These are phyloP conservation scores for Drosophila neocordata DNA, from an alignment of 1,140 invertebrate genomes.

Conservation along the genomic window DNA sequence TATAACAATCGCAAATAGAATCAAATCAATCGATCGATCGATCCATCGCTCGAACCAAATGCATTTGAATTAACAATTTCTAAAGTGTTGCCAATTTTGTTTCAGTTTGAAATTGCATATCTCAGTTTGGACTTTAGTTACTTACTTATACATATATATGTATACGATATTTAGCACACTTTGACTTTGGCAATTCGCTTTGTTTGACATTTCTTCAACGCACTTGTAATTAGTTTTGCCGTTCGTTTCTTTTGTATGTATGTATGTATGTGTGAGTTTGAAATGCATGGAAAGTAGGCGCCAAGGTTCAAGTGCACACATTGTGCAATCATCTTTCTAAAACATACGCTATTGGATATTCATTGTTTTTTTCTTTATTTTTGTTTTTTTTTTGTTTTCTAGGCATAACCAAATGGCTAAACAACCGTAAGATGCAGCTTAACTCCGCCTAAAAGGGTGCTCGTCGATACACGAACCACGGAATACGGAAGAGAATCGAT, in stretches of 20 bases:
- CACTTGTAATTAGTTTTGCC: constrained; percentile 63
- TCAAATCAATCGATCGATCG: constrained; percentile 59
- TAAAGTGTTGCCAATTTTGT: constrained; percentile 10
- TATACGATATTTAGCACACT: constrained; percentile 11
- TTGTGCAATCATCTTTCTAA: constrained; percentile 37
- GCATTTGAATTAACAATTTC: neutral
- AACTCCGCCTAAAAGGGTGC: constrained; percentile 27
- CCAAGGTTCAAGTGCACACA: constrained; percentile 44
- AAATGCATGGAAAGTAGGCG: neutral
- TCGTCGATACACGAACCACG: constrained; percentile 11
- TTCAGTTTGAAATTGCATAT: neutral
- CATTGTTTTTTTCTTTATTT: neutral
- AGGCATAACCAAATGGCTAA: constrained; percentile 57
- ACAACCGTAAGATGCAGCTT: constrained; percentile 55
- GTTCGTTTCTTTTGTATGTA: constrained; percentile 19
- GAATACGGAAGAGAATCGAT: neutral
- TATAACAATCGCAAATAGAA: constrained; percentile 49
- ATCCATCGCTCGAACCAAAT: neutral
- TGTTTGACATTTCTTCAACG: constrained; percentile 71
- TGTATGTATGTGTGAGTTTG: no score
- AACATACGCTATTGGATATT: neutral
- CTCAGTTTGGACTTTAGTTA: constrained; percentile 17
- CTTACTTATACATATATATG: constrained; percentile 21
- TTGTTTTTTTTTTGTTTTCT: constrained; percentile 20
- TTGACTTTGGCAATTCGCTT: constrained; percentile 61